Conservation (phyloP, 2,113 vertebrate genomes). For the Shinisaurus crocodilurus region DNA sequence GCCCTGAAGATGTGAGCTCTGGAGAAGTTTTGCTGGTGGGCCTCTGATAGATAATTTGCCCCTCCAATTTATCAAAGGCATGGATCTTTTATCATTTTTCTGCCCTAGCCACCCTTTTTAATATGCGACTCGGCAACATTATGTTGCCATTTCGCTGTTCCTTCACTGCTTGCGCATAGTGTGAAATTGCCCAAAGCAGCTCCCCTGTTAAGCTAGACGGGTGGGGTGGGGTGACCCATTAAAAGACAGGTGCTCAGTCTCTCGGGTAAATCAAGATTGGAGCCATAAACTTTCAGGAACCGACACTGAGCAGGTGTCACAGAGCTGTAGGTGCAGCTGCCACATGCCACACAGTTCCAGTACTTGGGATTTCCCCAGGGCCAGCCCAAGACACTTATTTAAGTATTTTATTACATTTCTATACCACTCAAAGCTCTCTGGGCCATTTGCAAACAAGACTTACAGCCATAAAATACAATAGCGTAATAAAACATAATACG, state of each 20-base stretch:
- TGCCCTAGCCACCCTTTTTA: background rate
- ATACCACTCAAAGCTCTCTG: no score
- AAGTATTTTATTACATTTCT: no score
- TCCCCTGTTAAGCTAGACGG: background rate
- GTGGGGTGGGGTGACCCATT: no score
- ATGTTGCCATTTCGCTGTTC: background rate
- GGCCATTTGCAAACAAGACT: no score
- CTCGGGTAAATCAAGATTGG: background rate
- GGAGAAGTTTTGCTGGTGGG: background rate
- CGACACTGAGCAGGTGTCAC: background rate
- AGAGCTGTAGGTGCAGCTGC: background rate
- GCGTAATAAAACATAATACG: no score
- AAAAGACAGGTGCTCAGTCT: background rate
- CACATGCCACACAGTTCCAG: background rate
- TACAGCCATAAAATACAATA: no score
- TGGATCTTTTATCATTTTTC: background rate
- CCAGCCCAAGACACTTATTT: no score
- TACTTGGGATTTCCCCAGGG: background rate
- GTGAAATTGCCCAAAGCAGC: background rate
- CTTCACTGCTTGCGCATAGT: background rate
- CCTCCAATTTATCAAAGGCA: background rate
- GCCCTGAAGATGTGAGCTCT: background rate
- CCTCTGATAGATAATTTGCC: background rate
- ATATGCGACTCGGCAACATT: background rate
- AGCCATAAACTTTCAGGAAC: background rate